phyloP scores from a whole-genome alignment of 2,797 vertebrate species.

The Serranus cabrilla region DNA sequence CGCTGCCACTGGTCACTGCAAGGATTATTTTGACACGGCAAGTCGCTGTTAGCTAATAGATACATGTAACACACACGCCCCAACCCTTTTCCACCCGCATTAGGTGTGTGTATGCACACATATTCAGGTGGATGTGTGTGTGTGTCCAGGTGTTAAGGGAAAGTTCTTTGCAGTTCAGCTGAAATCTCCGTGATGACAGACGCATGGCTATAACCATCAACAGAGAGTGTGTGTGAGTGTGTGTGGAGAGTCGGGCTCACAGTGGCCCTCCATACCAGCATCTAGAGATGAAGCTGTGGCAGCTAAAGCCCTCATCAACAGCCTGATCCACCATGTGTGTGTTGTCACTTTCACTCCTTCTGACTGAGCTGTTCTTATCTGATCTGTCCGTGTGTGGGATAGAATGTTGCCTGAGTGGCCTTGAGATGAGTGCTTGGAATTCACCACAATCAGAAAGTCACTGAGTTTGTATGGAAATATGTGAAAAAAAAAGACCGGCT shows the following conservation, averaged over 20 bases:
- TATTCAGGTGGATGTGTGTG: constrained; percentile 30
- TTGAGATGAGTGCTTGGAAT: constrained; percentile 14
- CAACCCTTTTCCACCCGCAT: constrained; percentile 47
- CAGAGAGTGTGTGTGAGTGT: constrained; percentile 25
- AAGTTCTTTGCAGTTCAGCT: constrained; percentile 58
- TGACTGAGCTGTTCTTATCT: constrained; percentile 53
- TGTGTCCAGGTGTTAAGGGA: constrained; percentile 73
- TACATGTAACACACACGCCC: constrained; percentile 73
- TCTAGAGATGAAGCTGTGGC: constrained; percentile 40
- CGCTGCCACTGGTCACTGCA: constrained; percentile 55
- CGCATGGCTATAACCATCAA: constrained; percentile 20
- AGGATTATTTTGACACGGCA: constrained; percentile 72
- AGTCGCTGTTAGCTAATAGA: constrained; percentile 64
- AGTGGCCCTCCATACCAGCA: constrained; percentile 62
- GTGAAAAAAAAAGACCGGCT: constrained; percentile 29
- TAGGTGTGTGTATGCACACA: no score
- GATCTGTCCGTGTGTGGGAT: constrained; percentile 36
- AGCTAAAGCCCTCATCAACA: constrained; percentile 70
- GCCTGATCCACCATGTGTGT: constrained; percentile 22
- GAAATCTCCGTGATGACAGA: constrained; percentile 72
- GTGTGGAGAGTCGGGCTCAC: constrained; percentile 26
- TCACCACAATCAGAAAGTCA: neutral
- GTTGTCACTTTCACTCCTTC: constrained; percentile 56
- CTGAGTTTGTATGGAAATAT: neutral
- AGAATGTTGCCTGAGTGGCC: constrained; percentile 20